Evolutionary conservation across 1,140 invertebrate genomes (phyloP), one percentile per base, ranked within the genome.

Genomic region (Conopomorpha cramerella): DNA sequence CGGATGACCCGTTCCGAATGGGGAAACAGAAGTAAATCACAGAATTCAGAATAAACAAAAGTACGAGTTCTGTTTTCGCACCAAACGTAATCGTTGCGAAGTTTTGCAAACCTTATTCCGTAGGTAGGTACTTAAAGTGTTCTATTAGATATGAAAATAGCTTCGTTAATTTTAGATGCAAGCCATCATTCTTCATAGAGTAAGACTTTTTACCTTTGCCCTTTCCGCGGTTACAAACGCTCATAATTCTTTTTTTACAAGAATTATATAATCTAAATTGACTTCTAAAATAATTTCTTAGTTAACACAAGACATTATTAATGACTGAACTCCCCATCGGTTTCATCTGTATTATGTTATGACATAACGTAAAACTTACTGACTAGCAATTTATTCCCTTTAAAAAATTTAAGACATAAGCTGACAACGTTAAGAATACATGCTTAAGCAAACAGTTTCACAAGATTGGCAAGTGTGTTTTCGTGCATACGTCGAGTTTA

Each of bases 11-110:
- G 49, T 47, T 38, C 41, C 32, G 36, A 48, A 55, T 43, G 59
- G 28, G 10, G 50, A 63, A 65, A 60, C 54, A 44, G 48, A 56
- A 54, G 56, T 66, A 66, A 72, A 72, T 72, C 65, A 62, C 47
- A 37, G 45, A 57, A 62, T 64, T 60, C 46, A 62, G 58, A 53
- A 52, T 51, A 51, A 63, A 51, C 52, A 49, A 46, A 60, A 59
- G 60, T 52, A 27, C 25, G 42, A 58, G 56, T 58, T 55, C 59
- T 56, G 59, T 45, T 47, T 57, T 51, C 45, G n/a, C n/a, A n/a
- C n/a, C n/a, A n/a, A n/a, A n/a, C n/a, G n/a, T n/a, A n/a, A n/a
- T n/a, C n/a, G n/a, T n/a, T n/a, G n/a, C n/a, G n/a, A n/a, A n/a
- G n/a, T 23, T 23, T 23, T 23, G 4, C 4, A 23, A 23, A 23